Evolutionary conservation across 2,888 invertebrate species (phyloP).

Genomic region (Miltochrista miniata): DNA sequence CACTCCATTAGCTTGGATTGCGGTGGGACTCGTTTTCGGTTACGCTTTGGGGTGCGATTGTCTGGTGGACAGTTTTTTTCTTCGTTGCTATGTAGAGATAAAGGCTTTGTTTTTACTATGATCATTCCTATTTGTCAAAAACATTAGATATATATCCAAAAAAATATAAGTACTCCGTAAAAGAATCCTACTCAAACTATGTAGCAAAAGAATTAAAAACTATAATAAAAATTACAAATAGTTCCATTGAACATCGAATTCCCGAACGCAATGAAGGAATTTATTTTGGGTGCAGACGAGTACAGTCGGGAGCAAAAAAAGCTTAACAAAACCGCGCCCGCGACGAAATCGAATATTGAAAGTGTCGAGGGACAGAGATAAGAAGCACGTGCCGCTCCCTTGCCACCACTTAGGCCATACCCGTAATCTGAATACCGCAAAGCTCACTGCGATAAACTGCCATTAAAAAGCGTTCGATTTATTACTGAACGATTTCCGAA

Average conservation of each 20-base stretch:
- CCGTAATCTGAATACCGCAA: slow-evolving; percentile 82
- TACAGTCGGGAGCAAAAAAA: slow-evolving; percentile 43
- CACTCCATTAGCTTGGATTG: slow-evolving; percentile 84
- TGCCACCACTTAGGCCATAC: slow-evolving; percentile 74
- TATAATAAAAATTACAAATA: slow-evolving; percentile 34
- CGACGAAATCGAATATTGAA: slow-evolving; percentile 80
- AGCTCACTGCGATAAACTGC: slow-evolving; percentile 81
- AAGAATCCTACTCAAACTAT: not conserved
- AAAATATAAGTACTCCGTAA: not conserved
- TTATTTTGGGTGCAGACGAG: slow-evolving; percentile 44
- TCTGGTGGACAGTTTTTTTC: slow-evolving; percentile 57
- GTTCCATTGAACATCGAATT: slow-evolving; percentile 43
- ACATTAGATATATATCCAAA: slow-evolving; percentile 5
- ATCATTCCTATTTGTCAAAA: slow-evolving; percentile 24
- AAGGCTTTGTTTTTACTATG: slow-evolving; percentile 50
- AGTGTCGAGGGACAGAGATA: slow-evolving; percentile 81
- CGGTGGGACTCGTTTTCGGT: slow-evolving; percentile 80
- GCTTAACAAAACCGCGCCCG: slow-evolving; percentile 58
- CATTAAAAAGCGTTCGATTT: slow-evolving; percentile 84
- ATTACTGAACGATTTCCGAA: slow-evolving; percentile 79
- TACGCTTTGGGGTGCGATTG: slow-evolving; percentile 79
- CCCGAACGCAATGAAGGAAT: slow-evolving; percentile 35
- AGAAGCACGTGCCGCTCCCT: slow-evolving; percentile 78
- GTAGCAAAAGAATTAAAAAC: slow-evolving; percentile 18
- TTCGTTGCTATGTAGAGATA: slow-evolving; percentile 46